phyloP scores from a whole-genome alignment of 2,888 invertebrate genomes.

The Neelides folsomi region DNA sequence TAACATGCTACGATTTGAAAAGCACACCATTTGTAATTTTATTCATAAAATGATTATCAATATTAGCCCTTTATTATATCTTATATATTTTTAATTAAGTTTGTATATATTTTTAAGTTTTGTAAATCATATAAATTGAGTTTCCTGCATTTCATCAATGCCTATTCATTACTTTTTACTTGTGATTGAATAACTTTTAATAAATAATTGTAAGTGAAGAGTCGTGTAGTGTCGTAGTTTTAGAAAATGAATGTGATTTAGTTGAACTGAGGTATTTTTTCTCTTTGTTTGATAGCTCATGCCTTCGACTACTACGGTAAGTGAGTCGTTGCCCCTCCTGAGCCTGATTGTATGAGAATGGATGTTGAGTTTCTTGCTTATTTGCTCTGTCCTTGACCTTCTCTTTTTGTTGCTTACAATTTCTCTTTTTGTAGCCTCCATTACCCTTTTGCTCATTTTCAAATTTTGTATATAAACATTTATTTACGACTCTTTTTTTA shows the following conservation, averaged over 20 bases:
- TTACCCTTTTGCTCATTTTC: neutral
- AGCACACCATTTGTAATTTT: too few species aligned
- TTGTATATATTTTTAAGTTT: too few species aligned
- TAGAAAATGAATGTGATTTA: neutral
- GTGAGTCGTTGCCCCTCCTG: constrained; percentile 40
- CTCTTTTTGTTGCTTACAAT: neutral
- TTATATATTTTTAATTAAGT: too few species aligned
- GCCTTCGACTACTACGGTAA: constrained; percentile 99
- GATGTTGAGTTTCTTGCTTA: too few species aligned
- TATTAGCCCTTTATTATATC: too few species aligned
- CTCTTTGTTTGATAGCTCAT: constrained; percentile 57
- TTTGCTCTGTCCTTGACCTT: too few species aligned
- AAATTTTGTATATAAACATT: neutral
- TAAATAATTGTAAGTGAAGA: constrained; percentile 11
- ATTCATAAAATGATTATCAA: too few species aligned
- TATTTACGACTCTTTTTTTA: neutral
- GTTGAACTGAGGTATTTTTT: constrained; percentile 35
- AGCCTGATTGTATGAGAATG: too few species aligned
- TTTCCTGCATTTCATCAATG: too few species aligned
- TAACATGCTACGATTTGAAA: too few species aligned
- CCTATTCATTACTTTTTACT: neutral
- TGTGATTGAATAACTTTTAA: neutral
- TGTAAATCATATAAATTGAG: too few species aligned
- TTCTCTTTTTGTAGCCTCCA: neutral
- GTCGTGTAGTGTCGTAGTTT: constrained; percentile 2